Evolutionary conservation across 64 coral and sea anemone species (phyloP).

Genomic region (Orbicella faveolata): DNA sequence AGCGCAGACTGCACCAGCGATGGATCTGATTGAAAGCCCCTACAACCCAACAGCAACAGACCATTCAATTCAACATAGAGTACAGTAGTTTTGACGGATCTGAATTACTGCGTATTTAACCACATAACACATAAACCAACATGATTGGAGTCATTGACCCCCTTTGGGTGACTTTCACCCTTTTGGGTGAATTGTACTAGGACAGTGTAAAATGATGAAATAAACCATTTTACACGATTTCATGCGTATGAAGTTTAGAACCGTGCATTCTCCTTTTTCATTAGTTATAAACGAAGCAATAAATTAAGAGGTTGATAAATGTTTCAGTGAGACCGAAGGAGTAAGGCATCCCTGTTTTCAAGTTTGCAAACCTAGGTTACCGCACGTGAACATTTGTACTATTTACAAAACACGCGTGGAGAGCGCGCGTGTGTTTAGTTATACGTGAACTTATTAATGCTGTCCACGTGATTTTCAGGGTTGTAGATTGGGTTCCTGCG

Average conservation of each 20-base stretch:
- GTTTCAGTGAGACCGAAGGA: too few species aligned
- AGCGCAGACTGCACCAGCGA: too few species aligned
- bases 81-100: neutral
- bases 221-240: too few species aligned
- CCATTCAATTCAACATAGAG: neutral
- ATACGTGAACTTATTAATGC: slow-evolving; percentile 62
- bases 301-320: too few species aligned
- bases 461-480: slow-evolving; percentile 75
- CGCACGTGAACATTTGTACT: neutral
- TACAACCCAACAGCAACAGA: neutral
- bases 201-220: too few species aligned
- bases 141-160: too few species aligned
- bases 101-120: neutral
- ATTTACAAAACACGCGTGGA: neutral
- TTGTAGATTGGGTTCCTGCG: slow-evolving; percentile 88
- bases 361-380: neutral
- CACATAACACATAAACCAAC: neutral
- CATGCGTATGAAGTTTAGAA: too few species aligned
- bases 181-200: too few species aligned
- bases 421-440: slow-evolving; percentile 14
- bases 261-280: too few species aligned
- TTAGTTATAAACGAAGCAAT: too few species aligned
- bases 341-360: neutral
- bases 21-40: too few species aligned
- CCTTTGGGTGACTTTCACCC: too few species aligned